A percentile compares a stretch with the other conserved stretches of the same genome.
phyloP scores from a whole-genome alignment of 2,888 invertebrate species.

The Volucella bombylans region DNA sequence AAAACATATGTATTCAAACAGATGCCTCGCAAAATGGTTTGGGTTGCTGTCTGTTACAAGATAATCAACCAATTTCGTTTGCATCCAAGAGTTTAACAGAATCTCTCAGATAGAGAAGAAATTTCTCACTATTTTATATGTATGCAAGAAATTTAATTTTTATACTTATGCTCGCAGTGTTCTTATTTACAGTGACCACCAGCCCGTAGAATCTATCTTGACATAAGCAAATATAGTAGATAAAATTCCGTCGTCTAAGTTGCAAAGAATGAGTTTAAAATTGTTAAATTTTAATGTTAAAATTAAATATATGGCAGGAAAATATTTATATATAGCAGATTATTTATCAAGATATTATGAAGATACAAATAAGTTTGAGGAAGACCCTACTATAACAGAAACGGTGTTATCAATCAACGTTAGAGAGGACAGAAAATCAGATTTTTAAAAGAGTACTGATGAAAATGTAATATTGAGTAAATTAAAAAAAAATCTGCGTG shows the following conservation, averaged over 20 bases:
- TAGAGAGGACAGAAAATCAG: no score
- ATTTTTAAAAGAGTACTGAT: no score
- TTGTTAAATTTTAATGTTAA: slow-evolving; percentile 36
- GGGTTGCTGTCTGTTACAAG: no score
- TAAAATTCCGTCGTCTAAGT: slow-evolving; percentile 35
- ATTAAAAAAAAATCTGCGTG: slow-evolving; percentile 15
- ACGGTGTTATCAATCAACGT: no score
- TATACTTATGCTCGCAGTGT: slow-evolving; percentile 4
- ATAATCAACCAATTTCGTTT: no score
- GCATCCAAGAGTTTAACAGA: background rate
- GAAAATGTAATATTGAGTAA: no score
- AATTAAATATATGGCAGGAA: slow-evolving; percentile 75
- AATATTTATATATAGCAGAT: no score
- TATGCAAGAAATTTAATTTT: slow-evolving; percentile 31
- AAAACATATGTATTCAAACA: no score
- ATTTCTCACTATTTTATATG: slow-evolving; percentile 10
- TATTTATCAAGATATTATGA: slow-evolving; percentile 24
- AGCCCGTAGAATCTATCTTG: slow-evolving; percentile 33
- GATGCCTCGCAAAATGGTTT: no score
- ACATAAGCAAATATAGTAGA: slow-evolving; percentile 34
- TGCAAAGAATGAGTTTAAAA: slow-evolving; percentile 46
- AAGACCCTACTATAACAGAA: no score
- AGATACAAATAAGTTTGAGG: slow-evolving; percentile 10
- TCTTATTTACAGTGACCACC: slow-evolving; percentile 30
- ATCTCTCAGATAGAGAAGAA: background rate